Conservation (phyloP, 2,888 invertebrate genomes). For the Iphiclides podalirius region DNA sequence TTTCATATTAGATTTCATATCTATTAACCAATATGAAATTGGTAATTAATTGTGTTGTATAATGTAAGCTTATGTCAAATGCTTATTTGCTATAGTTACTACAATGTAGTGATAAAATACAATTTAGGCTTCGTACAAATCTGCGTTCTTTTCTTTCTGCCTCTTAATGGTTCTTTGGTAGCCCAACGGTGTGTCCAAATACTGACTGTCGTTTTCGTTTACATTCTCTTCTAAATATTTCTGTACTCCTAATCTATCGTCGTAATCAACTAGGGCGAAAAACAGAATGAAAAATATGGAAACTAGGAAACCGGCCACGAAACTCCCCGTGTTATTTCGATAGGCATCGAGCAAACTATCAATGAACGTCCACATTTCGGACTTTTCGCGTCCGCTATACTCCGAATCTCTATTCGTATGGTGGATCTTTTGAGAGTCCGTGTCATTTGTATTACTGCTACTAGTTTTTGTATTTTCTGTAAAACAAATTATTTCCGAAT, state of each 20-base stretch:
- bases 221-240: conserved; percentile 35
- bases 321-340: conserved; percentile 43
- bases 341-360: conserved; percentile 54
- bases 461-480: conserved; percentile 58
- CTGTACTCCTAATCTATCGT: conserved; percentile 35
- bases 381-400: conserved; percentile 35
- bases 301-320: conserved; percentile 50
- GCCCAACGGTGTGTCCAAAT: conserved; percentile 48
- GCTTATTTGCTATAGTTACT: too few relatives aligned
- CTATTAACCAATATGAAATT: too few relatives aligned
- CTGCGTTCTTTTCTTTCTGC: conserved; percentile 49
- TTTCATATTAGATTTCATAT: too few relatives aligned
- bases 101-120: neutral
- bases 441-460: conserved; percentile 41
- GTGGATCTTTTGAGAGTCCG: conserved; percentile 52
- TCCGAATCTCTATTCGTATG: conserved; percentile 56
- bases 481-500: conserved; percentile 53
- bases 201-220: conserved; percentile 9
- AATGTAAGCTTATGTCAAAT: too few relatives aligned
- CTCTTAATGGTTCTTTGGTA: conserved; percentile 49
- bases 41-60: too few relatives aligned
- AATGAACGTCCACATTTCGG: conserved; percentile 51
- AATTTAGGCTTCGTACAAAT: conserved; percentile 59
- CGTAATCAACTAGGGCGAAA: conserved; percentile 33
- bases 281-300: conserved; percentile 32